Conservation (phyloP, 23 tunicate species). For the Styela plicata region DNA sequence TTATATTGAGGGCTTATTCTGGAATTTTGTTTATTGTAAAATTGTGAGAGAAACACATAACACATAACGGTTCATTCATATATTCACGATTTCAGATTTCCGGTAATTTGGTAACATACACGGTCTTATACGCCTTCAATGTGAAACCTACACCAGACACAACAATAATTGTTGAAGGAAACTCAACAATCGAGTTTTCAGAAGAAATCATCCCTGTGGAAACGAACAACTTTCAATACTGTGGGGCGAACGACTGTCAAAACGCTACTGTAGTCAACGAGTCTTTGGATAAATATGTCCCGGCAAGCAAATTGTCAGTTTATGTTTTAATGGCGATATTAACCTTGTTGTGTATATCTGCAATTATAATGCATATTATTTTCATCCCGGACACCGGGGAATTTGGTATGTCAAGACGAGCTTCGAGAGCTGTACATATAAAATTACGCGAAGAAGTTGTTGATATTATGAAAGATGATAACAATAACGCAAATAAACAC, state of each 20-base stretch:
- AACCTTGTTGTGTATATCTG: neutral
- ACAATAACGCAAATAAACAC: neutral
- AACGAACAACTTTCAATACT: neutral
- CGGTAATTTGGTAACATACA: conserved; percentile 4
- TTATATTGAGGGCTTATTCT: too few relatives aligned
- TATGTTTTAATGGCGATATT: neutral
- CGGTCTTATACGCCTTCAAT: neutral
- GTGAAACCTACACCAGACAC: neutral
- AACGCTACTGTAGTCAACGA: neutral
- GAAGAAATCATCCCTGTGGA: neutral
- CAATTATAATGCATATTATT: neutral
- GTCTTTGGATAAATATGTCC: neutral
- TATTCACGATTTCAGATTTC: conserved; percentile 6
- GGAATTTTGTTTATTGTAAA: too few relatives aligned
- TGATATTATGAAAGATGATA: neutral
- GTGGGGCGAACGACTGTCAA: conserved; percentile 12
- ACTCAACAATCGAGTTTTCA: neutral
- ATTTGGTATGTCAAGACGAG: neutral
- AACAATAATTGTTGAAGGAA: neutral
- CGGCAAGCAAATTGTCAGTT: neutral
- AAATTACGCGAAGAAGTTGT: neutral
- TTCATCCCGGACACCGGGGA: conserved; percentile 15
- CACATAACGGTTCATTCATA: too few relatives aligned
- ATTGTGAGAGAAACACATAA: too few relatives aligned
- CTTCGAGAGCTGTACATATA: neutral